These are phyloP conservation scores for Phaenicophaeus curvirostris DNA, from an alignment of 2,797 vertebrate genomes.

Conservation along the genomic window DNA sequence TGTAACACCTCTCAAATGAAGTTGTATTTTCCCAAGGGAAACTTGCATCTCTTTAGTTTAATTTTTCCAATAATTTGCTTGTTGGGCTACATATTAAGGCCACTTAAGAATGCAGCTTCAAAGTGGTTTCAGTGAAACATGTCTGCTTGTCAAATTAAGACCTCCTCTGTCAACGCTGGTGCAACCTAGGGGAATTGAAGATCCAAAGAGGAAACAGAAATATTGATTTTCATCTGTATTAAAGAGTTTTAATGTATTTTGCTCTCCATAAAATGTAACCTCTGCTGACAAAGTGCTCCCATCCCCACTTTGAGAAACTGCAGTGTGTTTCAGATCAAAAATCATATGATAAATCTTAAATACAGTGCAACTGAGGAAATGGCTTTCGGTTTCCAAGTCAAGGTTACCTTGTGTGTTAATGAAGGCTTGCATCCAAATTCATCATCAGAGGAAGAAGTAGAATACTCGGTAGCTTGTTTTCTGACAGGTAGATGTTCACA, in stretches of 20 bases:
- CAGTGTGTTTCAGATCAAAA: background rate
- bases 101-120: slow-evolving; percentile 57
- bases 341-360: background rate
- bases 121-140: slow-evolving; percentile 57
- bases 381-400: background rate
- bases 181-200: background rate
- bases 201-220: slow-evolving; percentile 1
- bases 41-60: slow-evolving; percentile 69
- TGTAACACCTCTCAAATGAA: slow-evolving; percentile 55
- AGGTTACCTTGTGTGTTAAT: slow-evolving; percentile 73
- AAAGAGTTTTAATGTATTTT: background rate
- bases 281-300: background rate
- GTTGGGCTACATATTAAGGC: slow-evolving; percentile 67
- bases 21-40: slow-evolving; percentile 51
- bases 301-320: background rate
- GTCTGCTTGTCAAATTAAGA: slow-evolving; percentile 47
- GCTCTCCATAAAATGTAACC: background rate
- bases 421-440: slow-evolving; percentile 66
- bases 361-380: background rate
- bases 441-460: slow-evolving; percentile 78
- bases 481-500: background rate
- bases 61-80: slow-evolving; percentile 72
- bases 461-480: slow-evolving; percentile 41
- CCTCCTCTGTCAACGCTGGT: background rate
- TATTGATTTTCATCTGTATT: background rate